Evolutionary conservation across 37 sponge, comb jelly and placozoan genomes (phyloP).

Genomic region (Beroe forskalii): DNA sequence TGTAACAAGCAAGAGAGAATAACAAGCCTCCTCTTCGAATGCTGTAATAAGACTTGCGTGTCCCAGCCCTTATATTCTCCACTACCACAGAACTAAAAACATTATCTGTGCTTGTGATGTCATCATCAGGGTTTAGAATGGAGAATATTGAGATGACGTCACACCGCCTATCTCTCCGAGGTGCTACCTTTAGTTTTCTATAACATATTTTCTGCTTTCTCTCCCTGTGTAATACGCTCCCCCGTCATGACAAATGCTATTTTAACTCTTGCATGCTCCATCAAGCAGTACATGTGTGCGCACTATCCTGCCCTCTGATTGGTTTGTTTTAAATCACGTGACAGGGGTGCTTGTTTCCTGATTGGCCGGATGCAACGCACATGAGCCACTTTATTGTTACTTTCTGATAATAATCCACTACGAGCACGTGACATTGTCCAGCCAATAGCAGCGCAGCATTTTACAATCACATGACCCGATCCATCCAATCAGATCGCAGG

Average conservation of each 20-base stretch:
- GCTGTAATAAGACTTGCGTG: too few species aligned
- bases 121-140: too few species aligned
- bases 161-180: too few species aligned
- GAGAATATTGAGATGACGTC: too few species aligned
- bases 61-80: too few species aligned
- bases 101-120: too few species aligned
- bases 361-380: conserved; percentile 7
- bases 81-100: too few species aligned
- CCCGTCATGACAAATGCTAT: not conserved
- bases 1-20: too few species aligned
- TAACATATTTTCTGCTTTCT: not conserved
- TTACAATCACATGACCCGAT: not conserved
- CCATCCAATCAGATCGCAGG: not conserved
- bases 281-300: conserved; percentile 52
- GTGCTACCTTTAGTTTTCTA: too few species aligned
- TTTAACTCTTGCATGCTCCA: conserved; percentile 32
- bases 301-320: conserved; percentile 33
- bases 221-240: too few species aligned
- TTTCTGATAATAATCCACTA: conserved; percentile 9
- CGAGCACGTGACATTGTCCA: not conserved
- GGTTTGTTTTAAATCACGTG: not conserved
- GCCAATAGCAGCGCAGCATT: not conserved
- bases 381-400: conserved; percentile 27
- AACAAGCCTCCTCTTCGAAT: too few species aligned
- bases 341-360: not conserved